These are phyloP conservation scores for Heptranchias perlo DNA, from an alignment of 2,113 vertebrate species.

Conservation along the genomic window DNA sequence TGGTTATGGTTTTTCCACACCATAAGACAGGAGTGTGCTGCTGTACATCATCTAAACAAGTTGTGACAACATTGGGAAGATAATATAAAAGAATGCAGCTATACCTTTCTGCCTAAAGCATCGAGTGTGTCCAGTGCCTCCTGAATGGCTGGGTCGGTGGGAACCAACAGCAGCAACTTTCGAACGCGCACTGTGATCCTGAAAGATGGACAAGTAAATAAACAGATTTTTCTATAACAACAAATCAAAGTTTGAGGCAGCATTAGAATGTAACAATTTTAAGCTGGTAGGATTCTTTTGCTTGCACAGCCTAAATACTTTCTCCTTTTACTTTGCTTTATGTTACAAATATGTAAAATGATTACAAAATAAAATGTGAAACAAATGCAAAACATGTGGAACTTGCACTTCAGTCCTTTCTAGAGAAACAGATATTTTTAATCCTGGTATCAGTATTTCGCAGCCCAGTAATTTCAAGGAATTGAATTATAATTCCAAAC, in stretches of 20 bases:
- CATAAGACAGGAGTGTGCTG: not conserved
- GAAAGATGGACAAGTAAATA: slow-evolving; percentile 46
- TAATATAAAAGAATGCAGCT: not conserved
- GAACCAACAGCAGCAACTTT: slow-evolving; percentile 88
- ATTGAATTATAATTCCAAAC: not conserved
- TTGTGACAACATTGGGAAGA: not conserved
- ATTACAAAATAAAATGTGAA: not conserved
- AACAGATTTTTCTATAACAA: not conserved
- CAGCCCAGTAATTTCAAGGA: not conserved
- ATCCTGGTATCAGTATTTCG: not conserved
- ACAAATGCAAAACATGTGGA: not conserved
- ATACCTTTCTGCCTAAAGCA: slow-evolving; percentile 70
- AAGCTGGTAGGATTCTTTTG: not conserved
- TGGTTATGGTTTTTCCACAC: not conserved
- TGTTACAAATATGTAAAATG: not conserved
- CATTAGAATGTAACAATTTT: not conserved
- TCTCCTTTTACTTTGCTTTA: not conserved
- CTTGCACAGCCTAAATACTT: not conserved
- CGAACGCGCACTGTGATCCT: slow-evolving; percentile 93
- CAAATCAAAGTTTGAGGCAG: not conserved
- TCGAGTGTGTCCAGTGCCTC: slow-evolving; percentile 86
- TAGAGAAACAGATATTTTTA: not conserved
- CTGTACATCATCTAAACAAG: not conserved
- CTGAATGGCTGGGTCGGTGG: slow-evolving; percentile 95
- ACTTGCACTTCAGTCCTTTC: not conserved